Evolutionary conservation across 2,888 invertebrate species (phyloP), one percentile per base, ranked within the genome.

Genomic region (Ochropleura plecta): DNA sequence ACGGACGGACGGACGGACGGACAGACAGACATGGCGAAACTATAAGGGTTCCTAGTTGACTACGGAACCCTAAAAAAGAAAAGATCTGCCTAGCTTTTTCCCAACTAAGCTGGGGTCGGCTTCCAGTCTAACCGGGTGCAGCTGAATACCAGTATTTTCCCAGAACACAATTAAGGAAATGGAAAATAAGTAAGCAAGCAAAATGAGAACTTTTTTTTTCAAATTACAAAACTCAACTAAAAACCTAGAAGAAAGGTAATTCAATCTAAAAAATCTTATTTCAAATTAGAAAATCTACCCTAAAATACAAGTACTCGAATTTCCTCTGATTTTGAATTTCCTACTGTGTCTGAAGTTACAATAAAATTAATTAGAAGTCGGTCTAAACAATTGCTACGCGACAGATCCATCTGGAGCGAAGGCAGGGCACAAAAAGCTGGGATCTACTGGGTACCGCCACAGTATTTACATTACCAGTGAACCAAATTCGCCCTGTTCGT

Each of bases 311-410:
- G 62, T 66, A 62, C 48, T 65, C 67, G 76, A 66, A 82, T 82
- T 77, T 71, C 53, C 84, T 68, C 53, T 68, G 70, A 67, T 81
- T 71, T 48, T 64, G 57, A 71, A 81, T 77, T 78, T 70, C 18
- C 73, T 59, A 66, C 51, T 60, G 60, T 67, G 74, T 84, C 72
- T 83, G 67, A 69, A 81, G 65, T 73, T 76, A 79, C 74, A 86
- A 85, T 81, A 79, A 85, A 86, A 86, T 85, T 86, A 86, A 86
- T 86, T 86, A 85, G 78, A 81, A 86, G 73, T 69, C 74, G 76
- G 73, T 82, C 83, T 85, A 89, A 89, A 90, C 91, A 91, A 91
- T 89, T 88, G 87, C 88, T 69, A 73, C 76, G 87, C 89, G 90
- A 90, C 88, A 89, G 86, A 88, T 90, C 88, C 84, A 88, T 91